These are phyloP conservation scores for Sipha maydis DNA, from an alignment of 2,888 invertebrate genomes.

Conservation along the genomic window DNA sequence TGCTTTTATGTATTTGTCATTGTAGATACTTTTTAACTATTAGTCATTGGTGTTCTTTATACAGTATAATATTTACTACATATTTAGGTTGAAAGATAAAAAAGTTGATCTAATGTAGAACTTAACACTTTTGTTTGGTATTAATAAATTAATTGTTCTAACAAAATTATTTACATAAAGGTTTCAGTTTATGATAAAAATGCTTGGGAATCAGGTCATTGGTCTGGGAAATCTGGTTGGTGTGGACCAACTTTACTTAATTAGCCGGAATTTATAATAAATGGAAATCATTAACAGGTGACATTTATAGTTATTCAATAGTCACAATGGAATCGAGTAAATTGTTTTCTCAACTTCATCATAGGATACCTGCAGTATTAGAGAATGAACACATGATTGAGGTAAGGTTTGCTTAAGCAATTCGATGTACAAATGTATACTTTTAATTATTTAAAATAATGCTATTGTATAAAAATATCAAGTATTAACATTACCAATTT, in stretches of 20 bases:
- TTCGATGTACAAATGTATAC: background rate
- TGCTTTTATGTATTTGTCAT: no score
- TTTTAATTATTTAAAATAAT: background rate
- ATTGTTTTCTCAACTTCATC: slow-evolving; percentile 78
- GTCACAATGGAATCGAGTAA: slow-evolving; percentile 81
- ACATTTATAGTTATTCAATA: slow-evolving; percentile 79
- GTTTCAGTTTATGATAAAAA: slow-evolving; percentile 71
- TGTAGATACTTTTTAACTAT: no score
- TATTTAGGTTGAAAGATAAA: no score
- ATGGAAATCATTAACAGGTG: slow-evolving; percentile 71
- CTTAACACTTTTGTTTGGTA: background rate
- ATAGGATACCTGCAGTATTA: slow-evolving; percentile 84
- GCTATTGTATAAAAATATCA: background rate
- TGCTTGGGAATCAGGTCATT: slow-evolving; percentile 70
- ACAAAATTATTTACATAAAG: slow-evolving; percentile 55
- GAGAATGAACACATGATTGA: slow-evolving; percentile 75
- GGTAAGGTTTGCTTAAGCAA: slow-evolving; percentile 67
- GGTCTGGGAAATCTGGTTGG: slow-evolving; percentile 72
- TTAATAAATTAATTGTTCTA: background rate
- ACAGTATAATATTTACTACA: no score
- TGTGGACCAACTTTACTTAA: slow-evolving; percentile 73
- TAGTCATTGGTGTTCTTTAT: no score
- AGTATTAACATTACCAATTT: background rate
- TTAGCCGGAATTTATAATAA: slow-evolving; percentile 82
- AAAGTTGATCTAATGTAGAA: no score